phyloP scores from a whole-genome alignment of 2,797 vertebrate species.

The Chromis chromis region DNA sequence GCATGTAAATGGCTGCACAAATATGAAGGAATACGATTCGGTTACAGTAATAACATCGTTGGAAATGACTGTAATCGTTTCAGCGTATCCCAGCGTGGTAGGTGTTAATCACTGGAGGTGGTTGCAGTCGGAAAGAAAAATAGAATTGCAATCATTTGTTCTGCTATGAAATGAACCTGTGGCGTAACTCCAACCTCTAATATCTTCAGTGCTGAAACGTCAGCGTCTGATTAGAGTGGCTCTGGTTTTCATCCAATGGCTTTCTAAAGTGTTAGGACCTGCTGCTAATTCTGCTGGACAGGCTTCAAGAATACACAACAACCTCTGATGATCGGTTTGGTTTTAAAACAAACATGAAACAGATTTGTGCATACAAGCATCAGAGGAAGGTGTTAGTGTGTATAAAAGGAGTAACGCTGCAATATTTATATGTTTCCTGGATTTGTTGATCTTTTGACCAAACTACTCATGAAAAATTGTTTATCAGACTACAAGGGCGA shows the following conservation, averaged over 20 bases:
- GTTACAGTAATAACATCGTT: conserved; percentile 54
- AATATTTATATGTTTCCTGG: too few species aligned
- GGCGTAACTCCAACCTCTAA: background rate
- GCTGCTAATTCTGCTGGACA: too few species aligned
- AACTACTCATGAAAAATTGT: too few species aligned
- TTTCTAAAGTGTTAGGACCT: too few species aligned
- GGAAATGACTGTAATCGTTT: conserved; percentile 49
- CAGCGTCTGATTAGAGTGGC: conserved; percentile 44
- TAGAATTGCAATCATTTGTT: conserved; percentile 38
- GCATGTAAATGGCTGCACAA: conserved; percentile 42
- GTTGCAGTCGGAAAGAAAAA: conserved; percentile 37
- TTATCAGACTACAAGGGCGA: too few species aligned
- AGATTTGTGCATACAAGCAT: too few species aligned
- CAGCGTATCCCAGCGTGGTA: conserved; percentile 18
- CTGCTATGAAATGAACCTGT: conserved; percentile 19
- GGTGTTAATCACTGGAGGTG: conserved; percentile 22
- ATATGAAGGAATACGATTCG: conserved; percentile 35
- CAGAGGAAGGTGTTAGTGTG: too few species aligned
- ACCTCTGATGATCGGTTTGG: too few species aligned
- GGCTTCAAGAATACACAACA: too few species aligned
- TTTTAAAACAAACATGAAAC: too few species aligned
- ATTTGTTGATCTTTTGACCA: too few species aligned
- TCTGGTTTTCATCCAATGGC: conserved; percentile 46
- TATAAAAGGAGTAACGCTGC: too few species aligned
- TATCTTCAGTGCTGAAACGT: conserved; percentile 11